These are phyloP conservation scores for Hypena proboscidalis DNA, from an alignment of 2,888 invertebrate genomes.

Conservation along the genomic window DNA sequence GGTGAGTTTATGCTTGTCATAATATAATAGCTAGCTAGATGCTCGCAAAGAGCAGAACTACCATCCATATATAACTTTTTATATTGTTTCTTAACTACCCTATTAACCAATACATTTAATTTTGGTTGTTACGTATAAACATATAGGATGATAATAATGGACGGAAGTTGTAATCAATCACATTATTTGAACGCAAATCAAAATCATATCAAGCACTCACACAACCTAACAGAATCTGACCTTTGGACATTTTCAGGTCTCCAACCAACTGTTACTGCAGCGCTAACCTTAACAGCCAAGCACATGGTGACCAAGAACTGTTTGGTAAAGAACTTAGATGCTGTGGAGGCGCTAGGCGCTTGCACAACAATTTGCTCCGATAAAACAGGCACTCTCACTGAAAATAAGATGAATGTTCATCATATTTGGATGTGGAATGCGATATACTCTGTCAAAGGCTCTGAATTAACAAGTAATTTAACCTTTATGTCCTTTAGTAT, in stretches of 20 bases:
- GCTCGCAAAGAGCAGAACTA: too few species aligned
- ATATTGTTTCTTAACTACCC: too few species aligned
- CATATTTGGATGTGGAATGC: slow-evolving; percentile 99
- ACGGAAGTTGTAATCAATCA: too few species aligned
- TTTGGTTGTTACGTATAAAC: too few species aligned
- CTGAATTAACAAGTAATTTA: slow-evolving; percentile 58
- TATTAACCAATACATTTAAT: too few species aligned
- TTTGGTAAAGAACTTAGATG: slow-evolving; percentile 98
- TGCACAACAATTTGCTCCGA: slow-evolving; percentile 99
- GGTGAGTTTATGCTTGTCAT: slow-evolving; percentile 74
- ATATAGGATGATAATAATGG: too few species aligned
- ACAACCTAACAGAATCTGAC: too few species aligned
- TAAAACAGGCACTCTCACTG: slow-evolving; percentile 99
- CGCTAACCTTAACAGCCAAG: slow-evolving; percentile 98
- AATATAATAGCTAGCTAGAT: too few species aligned
- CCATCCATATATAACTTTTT: too few species aligned
- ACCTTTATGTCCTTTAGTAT: too few species aligned
- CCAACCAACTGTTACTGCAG: slow-evolving; percentile 99
- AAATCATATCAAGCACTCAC: too few species aligned
- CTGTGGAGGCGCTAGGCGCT: slow-evolving; percentile 98
- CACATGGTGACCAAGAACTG: slow-evolving; percentile 99
- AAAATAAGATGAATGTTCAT: slow-evolving; percentile 99
- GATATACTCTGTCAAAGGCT: slow-evolving; percentile 93
- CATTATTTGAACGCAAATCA: too few species aligned
- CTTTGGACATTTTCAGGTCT: slow-evolving; percentile 87